Evolutionary conservation across 2,113 vertebrate species (phyloP).

Genomic region (Chloropsis cyanopogon): DNA sequence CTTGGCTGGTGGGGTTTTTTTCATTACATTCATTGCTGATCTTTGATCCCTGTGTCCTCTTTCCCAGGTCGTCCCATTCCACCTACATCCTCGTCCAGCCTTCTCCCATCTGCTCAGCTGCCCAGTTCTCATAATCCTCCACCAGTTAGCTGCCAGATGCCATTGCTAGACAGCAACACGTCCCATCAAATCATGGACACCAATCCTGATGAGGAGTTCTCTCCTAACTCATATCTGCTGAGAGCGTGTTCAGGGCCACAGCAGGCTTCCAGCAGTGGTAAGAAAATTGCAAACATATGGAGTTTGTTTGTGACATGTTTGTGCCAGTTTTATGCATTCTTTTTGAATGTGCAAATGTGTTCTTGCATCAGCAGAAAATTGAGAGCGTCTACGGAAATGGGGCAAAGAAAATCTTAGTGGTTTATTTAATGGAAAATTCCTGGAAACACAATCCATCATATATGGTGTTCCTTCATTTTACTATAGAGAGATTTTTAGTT

Average conservation of each 20-base stretch:
- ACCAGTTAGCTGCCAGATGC: constrained; percentile 96
- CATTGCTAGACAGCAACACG: constrained; percentile 98
- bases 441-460: not conserved
- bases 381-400: not conserved
- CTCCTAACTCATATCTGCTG: constrained; percentile 92
- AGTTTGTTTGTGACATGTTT: constrained; percentile 60
- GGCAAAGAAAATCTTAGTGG: not conserved
- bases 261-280: constrained; percentile 88
- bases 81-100: constrained; percentile 96
- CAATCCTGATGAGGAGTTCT: constrained; percentile 93
- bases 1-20: constrained; percentile 23
- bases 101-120: constrained; percentile 92
- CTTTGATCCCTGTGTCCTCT: constrained; percentile 83
- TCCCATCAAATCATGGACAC: constrained; percentile 97
- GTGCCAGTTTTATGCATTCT: not conserved
- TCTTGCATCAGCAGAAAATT: constrained; percentile 9
- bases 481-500: not conserved
- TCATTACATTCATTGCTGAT: constrained; percentile 75
- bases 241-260: constrained; percentile 85
- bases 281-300: constrained; percentile 72
- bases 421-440: not conserved
- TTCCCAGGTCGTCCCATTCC: constrained; percentile 96
- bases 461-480: not conserved
- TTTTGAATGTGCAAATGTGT: not conserved
- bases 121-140: constrained; percentile 90